A percentile compares a stretch with the other conserved stretches of the same genome.
phyloP scores from a whole-genome alignment of 2,113 vertebrate species.

The Lampris incognitus region DNA sequence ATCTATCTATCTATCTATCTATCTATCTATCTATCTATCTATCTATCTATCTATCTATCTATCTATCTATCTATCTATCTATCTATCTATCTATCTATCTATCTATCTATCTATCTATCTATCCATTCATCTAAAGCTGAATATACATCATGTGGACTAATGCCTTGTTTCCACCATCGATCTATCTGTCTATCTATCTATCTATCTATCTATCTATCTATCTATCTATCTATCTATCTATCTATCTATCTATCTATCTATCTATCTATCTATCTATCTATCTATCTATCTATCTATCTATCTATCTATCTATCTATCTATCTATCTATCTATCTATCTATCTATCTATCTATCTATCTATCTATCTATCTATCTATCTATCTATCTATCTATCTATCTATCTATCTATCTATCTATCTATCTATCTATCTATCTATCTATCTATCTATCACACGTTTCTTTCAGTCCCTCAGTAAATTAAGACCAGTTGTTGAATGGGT shows the following conservation, averaged over 20 bases:
- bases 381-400: no score
- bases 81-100: no score
- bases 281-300: not conserved
- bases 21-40: not conserved
- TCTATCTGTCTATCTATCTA: not conserved
- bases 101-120: no score
- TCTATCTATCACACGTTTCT: no score
- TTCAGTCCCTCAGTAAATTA: no score
- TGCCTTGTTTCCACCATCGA: not conserved
- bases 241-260: conserved; percentile 2
- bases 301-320: not conserved
- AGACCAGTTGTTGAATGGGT: no score
- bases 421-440: no score
- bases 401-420: no score
- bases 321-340: not conserved
- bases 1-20: not conserved
- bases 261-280: not conserved
- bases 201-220: not conserved
- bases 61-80: not conserved
- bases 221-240: not conserved
- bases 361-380: no score
- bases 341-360: not conserved
- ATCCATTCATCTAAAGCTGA: not conserved
- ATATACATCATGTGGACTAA: not conserved
- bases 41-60: not conserved